Evolutionary conservation across 2,113 vertebrate genomes (phyloP).

Genomic region (Eleginops maclovinus): DNA sequence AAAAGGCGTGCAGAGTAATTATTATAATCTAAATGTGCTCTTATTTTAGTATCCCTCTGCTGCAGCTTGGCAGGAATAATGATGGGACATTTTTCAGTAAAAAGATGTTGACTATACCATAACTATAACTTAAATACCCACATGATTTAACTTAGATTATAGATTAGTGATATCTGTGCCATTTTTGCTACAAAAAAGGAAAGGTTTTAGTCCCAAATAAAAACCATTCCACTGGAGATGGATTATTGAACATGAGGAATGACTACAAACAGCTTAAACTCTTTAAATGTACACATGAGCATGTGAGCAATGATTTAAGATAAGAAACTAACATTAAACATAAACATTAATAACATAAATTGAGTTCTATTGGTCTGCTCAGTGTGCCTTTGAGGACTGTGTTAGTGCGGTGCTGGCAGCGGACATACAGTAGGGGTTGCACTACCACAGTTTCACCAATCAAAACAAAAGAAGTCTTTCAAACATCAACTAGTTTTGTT

Average conservation of each 20-base stretch:
- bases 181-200: no score
- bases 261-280: background rate
- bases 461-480: constrained; percentile 7
- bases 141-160: background rate
- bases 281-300: background rate
- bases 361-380: constrained; percentile 49
- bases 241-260: constrained; percentile 1
- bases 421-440: constrained; percentile 59
- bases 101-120: no score
- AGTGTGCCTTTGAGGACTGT: constrained; percentile 63
- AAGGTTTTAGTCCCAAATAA: no score
- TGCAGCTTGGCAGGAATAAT: background rate
- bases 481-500: constrained; percentile 32
- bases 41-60: background rate
- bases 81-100: no score
- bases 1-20: no score
- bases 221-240: no score
- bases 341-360: background rate
- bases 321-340: constrained; percentile 19
- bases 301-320: background rate
- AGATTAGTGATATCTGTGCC: no score
- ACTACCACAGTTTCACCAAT: constrained; percentile 15
- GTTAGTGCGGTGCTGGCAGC: constrained; percentile 70
- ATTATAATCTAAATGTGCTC: background rate
- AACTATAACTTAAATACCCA: background rate